These are phyloP conservation scores for Orthosia gothica DNA, from an alignment of 2,888 invertebrate species.

Conservation along the genomic window DNA sequence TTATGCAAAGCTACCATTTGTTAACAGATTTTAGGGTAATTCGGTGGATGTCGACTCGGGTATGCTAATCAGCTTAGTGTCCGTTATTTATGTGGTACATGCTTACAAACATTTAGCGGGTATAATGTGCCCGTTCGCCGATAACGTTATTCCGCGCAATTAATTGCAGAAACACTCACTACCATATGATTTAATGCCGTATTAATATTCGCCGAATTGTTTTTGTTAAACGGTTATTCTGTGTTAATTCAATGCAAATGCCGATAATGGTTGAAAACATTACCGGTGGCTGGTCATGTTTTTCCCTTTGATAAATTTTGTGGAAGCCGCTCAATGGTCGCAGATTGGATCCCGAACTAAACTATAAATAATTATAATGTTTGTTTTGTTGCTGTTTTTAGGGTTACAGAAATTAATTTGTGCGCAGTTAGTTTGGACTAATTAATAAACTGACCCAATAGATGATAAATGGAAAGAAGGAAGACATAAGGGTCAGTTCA, in stretches of 20 bases:
- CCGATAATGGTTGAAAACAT: constrained; percentile 69
- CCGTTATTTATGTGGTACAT: constrained; percentile 88
- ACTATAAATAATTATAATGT: constrained; percentile 38
- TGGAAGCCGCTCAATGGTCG: constrained; percentile 28
- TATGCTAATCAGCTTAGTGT: constrained; percentile 90
- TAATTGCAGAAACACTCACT: constrained; percentile 88
- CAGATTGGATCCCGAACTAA: constrained; percentile 23
- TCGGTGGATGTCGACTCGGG: constrained; percentile 86
- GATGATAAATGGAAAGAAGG: too few relatives aligned
- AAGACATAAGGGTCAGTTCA: too few relatives aligned
- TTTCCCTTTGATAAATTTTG: constrained; percentile 55
- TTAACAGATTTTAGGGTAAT: constrained; percentile 90
- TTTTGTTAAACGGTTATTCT: constrained; percentile 85
- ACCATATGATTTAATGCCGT: constrained; percentile 84
- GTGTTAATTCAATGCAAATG: constrained; percentile 83
- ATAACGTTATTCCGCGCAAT: constrained; percentile 87
- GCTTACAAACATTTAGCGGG: constrained; percentile 84
- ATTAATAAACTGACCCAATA: too few relatives aligned
- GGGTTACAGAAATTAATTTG: background rate
- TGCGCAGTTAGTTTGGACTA: too few relatives aligned
- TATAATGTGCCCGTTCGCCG: constrained; percentile 80
- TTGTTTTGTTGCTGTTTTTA: constrained; percentile 28
- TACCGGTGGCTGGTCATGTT: constrained; percentile 56
- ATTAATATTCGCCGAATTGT: constrained; percentile 81
- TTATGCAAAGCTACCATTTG: constrained; percentile 91